Evolutionary conservation across 2,113 vertebrate genomes (phyloP), one percentile per base, ranked within the genome.

Genomic region (Cnemophilus loriae): DNA sequence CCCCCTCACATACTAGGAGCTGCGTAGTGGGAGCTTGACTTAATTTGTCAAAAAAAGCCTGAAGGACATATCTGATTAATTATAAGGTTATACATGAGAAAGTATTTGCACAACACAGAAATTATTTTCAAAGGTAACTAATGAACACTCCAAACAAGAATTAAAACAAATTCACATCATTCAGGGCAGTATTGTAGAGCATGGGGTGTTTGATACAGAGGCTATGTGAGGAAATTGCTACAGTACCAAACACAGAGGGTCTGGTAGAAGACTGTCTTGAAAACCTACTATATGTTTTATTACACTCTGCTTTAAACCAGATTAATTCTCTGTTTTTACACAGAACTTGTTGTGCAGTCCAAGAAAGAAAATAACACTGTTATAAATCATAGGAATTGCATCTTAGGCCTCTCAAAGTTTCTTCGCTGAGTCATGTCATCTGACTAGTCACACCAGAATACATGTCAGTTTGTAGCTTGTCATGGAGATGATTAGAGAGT

Each of bases 371-470:
- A 67, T 67, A 65, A 50, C 33, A 6, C 47, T 71, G 42, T 30
- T 74, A 46, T 30, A 42, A 93, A 74, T 63, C 55, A 74, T 1
- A 37, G 55, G 32, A 87, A 78, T 59, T 87, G 39, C 20, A 78
- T 56, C 20, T 71, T 56, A 59, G 57, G 49, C 49, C 53, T 78
- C 37, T 86, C 4, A 84, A 42, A 70, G 79, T 90, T 90, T 59
- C n/a, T 70, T 55, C 70, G 57, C 91, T 93, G 67, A 96, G 56
- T 93, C 64, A 91, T 44, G 56, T 86, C 91, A 96, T 59, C 69
- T 88, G 91, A 91, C 87, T 64, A 33, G 90, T 91, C 89, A 95
- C 88, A 94, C 44, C 87, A 50, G 52, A 91, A 84, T 50, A 91
- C 41, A 92, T 90, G 84, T 94, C 89, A 94, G 68, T 55, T 96